A percentile compares a stretch with the other conserved stretches of the same genome.
phyloP scores from a whole-genome alignment of 2,797 vertebrate genomes.

The Micrastur ruficollis region DNA sequence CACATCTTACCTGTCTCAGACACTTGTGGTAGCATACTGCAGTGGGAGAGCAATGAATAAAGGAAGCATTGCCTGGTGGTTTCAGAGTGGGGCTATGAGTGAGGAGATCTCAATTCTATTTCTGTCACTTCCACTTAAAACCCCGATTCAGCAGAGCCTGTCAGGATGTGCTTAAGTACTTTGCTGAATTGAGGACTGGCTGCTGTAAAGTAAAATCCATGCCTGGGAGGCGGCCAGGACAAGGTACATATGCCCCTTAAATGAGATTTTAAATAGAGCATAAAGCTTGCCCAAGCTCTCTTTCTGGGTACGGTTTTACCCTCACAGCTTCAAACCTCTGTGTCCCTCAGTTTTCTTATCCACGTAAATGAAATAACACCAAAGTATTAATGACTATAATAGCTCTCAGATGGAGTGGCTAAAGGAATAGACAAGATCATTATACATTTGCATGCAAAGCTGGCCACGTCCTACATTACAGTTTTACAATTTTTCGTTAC shows the following conservation, averaged over 20 bases:
- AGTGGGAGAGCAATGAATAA: neutral
- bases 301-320: neutral
- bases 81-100: neutral
- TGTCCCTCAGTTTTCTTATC: neutral
- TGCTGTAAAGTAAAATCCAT: neutral
- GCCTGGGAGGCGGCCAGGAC: neutral
- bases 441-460: neutral
- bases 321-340: neutral
- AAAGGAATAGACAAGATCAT: neutral
- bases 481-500: neutral
- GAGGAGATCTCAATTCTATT: constrained; percentile 1
- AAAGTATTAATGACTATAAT: neutral
- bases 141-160: constrained; percentile 18
- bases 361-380: neutral
- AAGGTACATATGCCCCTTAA: neutral
- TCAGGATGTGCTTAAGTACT: constrained; percentile 42
- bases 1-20: neutral
- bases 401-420: neutral
- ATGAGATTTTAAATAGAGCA: neutral
- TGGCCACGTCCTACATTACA: neutral
- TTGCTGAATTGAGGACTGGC: neutral
- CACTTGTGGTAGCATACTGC: neutral
- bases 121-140: constrained; percentile 28
- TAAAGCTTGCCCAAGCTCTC: neutral
- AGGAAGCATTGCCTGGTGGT: neutral